A percentile compares a stretch with the other conserved stretches of the same genome.
phyloP scores from a whole-genome alignment of 2,888 invertebrate genomes.

The Arrhopalites spinosus region DNA sequence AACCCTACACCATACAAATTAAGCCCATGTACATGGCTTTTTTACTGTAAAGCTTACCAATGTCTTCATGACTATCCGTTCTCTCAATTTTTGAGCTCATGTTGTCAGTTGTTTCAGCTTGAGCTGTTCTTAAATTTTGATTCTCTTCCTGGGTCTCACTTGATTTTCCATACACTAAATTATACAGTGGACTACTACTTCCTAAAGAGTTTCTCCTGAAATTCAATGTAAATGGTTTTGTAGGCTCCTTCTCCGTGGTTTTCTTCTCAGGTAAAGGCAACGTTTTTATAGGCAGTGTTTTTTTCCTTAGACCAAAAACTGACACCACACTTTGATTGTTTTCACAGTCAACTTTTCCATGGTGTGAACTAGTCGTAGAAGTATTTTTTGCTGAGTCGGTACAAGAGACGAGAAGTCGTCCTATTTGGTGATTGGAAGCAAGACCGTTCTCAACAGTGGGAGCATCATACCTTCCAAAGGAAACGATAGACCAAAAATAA shows the following conservation, averaged over 20 bases:
- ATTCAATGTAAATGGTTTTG: slow-evolving; percentile 1
- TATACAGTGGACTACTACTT: neutral
- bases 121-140: neutral
- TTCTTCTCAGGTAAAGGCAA: neutral
- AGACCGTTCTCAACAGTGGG: slow-evolving; percentile 28
- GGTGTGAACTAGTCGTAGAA: slow-evolving; percentile 1
- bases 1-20: too few species aligned
- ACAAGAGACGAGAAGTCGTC: neutral
- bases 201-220: slow-evolving; percentile 8
- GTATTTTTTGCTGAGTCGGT: slow-evolving; percentile 6
- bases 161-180: neutral
- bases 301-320: slow-evolving; percentile 15
- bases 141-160: neutral
- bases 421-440: neutral
- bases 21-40: too few species aligned
- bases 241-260: slow-evolving; percentile 6
- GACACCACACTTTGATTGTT: slow-evolving; percentile 4
- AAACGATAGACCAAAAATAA: slow-evolving; percentile 27
- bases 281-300: neutral
- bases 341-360: slow-evolving; percentile 6
- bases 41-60: too few species aligned
- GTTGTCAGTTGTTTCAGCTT: neutral
- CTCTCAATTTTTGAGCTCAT: slow-evolving; percentile 22
- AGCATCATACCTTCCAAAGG: slow-evolving; percentile 28
- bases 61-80: slow-evolving; percentile 40